phyloP scores from a whole-genome alignment of 1,140 invertebrate species.

The Ceratina calcarata region DNA sequence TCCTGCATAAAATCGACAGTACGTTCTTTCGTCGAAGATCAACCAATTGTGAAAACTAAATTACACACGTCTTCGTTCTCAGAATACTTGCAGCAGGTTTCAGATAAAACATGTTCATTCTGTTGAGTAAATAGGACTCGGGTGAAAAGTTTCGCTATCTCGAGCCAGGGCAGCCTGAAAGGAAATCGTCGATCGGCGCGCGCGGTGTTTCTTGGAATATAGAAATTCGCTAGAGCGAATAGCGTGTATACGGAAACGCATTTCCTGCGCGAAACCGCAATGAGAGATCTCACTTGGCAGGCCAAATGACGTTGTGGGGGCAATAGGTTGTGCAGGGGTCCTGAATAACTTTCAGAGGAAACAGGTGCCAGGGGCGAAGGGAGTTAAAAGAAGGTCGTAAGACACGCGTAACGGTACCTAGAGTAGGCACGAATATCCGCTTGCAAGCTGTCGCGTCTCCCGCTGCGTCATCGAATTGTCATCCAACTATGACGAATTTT shows the following conservation, averaged over 20 bases:
- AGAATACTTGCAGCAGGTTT: too few relatives aligned
- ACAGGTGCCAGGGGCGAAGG: conserved; percentile 28
- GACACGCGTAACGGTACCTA: conserved; percentile 72
- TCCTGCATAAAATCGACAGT: too few relatives aligned
- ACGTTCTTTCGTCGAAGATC: too few relatives aligned
- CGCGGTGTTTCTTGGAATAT: background rate
- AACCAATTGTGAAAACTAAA: too few relatives aligned
- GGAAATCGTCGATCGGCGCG: background rate
- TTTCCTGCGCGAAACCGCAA: conserved; percentile 49
- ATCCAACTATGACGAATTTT: conserved; percentile 61
- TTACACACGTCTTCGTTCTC: too few relatives aligned
- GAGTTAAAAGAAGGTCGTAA: conserved; percentile 37
- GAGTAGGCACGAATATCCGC: conserved; percentile 77
- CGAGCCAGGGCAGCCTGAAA: background rate
- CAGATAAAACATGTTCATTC: too few relatives aligned
- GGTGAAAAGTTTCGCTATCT: too few relatives aligned
- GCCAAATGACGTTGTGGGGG: conserved; percentile 32
- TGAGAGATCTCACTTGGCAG: conserved; percentile 33
- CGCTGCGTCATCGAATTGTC: conserved; percentile 70
- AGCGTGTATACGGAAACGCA: conserved; percentile 26
- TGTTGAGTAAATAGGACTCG: too few relatives aligned
- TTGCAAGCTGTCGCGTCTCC: conserved; percentile 75
- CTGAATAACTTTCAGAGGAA: conserved; percentile 47
- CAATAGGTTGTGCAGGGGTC: conserved; percentile 47
- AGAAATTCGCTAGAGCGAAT: conserved; percentile 1